Base-by-base conservation (phyloP, 2,888 invertebrate species). In the Netelia melanura region DNA sequence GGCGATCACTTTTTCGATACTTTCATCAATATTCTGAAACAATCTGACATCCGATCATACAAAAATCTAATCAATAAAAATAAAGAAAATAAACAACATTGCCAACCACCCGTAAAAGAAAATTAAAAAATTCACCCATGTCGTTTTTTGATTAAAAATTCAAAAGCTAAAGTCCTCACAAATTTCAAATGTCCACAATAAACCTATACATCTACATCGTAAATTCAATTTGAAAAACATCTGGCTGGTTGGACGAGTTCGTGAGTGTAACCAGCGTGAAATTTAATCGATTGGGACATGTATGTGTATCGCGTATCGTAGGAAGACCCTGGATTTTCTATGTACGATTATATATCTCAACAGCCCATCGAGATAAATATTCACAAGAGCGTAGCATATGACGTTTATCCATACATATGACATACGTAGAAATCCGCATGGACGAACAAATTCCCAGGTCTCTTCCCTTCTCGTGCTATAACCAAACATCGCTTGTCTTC, bases 401-500 rank as follows among this genome's bases (percentile, higher is more conserved):
- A 10, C 17, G 23, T 10, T 61, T 48, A 48, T 48, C 61, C 9
- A 25, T 61, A 61, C 25, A 61, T 61, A 62, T 38, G 30, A 62
- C 38, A 25, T 14, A 58, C 72, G 44, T 72, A 58, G 11, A 72
- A 72, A 58, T 61, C 30, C 8, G 56, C 54, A 54, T 10, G 14
- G 25, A 17, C 68, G 48, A n/a, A 56, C 43, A 14, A 61, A 38
- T 61, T 38, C 44, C 58, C 52, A 17, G 38, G 38, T 58, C 10
- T 65, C 58, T 14, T 44, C 21, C 2, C 48, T 65, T 30, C 43
- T 68, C 17, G 38, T 56, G 52, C 30, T 43, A 54, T 62, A 23
- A 11, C 17, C 62, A 76, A 64, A 65, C 43, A 64, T 61, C 58
- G 67, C 58, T 65, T 61, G 17, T 54, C 54, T 79, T 61, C 61